Evolutionary conservation across 2,113 vertebrate genomes (phyloP), one percentile per base, ranked within the genome.

Genomic region (Ailuropoda melanoleuca): DNA sequence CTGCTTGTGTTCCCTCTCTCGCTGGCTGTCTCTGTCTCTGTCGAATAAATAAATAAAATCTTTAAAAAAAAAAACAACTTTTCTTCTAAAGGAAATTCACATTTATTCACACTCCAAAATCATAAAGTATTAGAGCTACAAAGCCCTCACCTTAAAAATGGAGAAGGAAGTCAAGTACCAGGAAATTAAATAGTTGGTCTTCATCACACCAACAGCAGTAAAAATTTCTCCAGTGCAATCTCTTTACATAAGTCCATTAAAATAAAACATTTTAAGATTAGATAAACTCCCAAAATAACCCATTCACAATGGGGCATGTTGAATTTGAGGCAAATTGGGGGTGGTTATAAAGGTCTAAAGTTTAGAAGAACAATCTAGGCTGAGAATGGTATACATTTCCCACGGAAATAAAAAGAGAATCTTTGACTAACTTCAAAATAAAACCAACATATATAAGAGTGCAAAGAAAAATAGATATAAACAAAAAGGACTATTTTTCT

Each of bases 211-310:
- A 84, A 12, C 48, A 37, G 24, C 23, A 66, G 48, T 6, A 91
- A 37, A 90, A 56, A 9, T 53, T 70, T 84, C 55, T 53, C 62
- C 4, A 26, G 23, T 19, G 39, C 3, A 53, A 64, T 58, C 50
- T 60, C 31, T 93, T 93, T 26, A 82, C 2, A 43, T 60, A 83
- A 80, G 43, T 19, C 31, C 85, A 68, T 72, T 58, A 14, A 80
- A 95, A 95, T 48, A 62, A 84, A 78, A 60, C 81, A 10, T 43
- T 95, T 87, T 68, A 19, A 80, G 96, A 66, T 56, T 80, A 88
- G 17, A 88, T 66, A 62, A 31, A 7, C 5, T 81, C 6, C 21
- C 14, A 46, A 72, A 75, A 60, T 19, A 46, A 24, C 7, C 26
- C 77, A 23, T 48, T 70, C 24, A 39, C 10, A 37, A 17, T 64